A percentile compares a stretch with the other conserved stretches of the same genome.
phyloP scores from a whole-genome alignment of 1,140 invertebrate species.

The Rhizoglyphus robini region DNA sequence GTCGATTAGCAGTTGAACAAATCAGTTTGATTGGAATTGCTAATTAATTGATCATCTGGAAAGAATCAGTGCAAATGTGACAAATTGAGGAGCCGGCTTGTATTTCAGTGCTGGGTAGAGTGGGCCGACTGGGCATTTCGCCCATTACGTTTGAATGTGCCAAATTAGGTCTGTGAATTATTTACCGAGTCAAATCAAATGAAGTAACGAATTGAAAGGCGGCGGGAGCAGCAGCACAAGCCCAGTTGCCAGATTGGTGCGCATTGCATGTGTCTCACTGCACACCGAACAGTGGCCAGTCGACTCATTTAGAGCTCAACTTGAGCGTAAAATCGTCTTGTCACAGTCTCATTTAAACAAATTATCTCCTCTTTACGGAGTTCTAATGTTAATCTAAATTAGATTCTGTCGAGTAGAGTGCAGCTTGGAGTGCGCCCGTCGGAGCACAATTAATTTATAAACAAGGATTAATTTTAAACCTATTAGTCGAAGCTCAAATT shows the following conservation, averaged over 20 bases:
- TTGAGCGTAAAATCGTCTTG: conserved; percentile 15
- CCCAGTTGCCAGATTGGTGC: not conserved
- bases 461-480: conserved; percentile 15
- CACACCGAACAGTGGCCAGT: not conserved
- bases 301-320: not conserved
- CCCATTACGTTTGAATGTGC: not conserved
- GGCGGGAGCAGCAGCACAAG: not conserved
- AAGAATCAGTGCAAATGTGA: too few species aligned
- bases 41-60: too few species aligned
- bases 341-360: conserved; percentile 10
- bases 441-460: conserved; percentile 12
- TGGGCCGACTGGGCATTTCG: too few species aligned
- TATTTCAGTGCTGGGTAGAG: too few species aligned
- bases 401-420: not conserved
- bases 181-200: conserved; percentile 5
- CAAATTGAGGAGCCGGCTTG: too few species aligned
- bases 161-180: conserved; percentile 9
- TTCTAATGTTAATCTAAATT: not conserved
- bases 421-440: not conserved
- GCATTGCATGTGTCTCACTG: not conserved
- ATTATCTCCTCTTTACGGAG: conserved; percentile 1
- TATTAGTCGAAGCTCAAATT: conserved; percentile 8
- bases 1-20: too few species aligned
- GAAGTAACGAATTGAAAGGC: not conserved
- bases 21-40: too few species aligned